Conservation (phyloP, 2,797 vertebrate species). For the Tympanoctomys barrerae region DNA sequence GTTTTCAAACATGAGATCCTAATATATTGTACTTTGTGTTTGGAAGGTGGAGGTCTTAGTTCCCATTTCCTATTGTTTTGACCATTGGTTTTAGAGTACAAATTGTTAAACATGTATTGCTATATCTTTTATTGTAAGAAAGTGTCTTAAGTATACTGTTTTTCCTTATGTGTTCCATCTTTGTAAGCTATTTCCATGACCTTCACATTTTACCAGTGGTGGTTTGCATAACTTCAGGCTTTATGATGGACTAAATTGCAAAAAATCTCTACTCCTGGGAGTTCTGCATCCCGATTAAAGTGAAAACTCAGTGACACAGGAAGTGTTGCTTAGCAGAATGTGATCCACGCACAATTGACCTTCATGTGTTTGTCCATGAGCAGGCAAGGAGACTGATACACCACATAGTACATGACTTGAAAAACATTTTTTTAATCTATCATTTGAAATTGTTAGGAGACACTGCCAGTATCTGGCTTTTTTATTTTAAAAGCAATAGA, state of each 20-base stretch:
- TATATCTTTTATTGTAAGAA: background rate
- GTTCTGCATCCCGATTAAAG: fast-evolving
- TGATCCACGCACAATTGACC: background rate
- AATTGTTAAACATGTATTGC: background rate
- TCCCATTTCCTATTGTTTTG: background rate
- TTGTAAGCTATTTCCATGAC: background rate
- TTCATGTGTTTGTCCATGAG: too few relatives aligned
- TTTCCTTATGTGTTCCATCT: background rate
- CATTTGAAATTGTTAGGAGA: background rate
- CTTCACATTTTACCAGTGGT: background rate
- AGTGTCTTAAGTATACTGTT: background rate
- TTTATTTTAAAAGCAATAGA: too few relatives aligned
- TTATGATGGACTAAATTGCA: background rate
- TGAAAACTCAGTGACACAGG: too few relatives aligned
- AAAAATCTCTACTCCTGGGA: too few relatives aligned
- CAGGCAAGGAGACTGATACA: background rate
- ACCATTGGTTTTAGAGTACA: background rate
- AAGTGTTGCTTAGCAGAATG: too few relatives aligned
- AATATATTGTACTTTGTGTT: background rate
- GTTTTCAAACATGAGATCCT: background rate
- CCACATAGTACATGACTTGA: background rate
- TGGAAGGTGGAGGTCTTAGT: background rate
- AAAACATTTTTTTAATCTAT: background rate
- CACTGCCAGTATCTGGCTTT: background rate
- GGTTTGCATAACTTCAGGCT: background rate